Conservation (phyloP, 2,113 vertebrate species). For the Salvelinus sp. region DNA sequence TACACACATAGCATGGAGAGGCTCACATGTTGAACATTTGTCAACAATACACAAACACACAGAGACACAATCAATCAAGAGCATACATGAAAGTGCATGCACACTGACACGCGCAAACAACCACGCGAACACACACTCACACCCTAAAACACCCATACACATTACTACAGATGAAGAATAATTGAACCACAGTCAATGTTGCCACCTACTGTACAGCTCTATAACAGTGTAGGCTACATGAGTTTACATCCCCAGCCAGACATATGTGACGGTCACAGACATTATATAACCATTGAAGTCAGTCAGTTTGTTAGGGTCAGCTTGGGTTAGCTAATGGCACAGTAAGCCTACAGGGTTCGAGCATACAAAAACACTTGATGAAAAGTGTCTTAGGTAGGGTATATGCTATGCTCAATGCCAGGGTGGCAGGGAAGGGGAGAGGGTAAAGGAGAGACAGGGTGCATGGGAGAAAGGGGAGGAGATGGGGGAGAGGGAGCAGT, state of each 20-base stretch:
- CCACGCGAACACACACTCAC: background rate
- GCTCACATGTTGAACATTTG: background rate
- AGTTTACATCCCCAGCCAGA: conserved; percentile 21
- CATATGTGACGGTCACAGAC: background rate
- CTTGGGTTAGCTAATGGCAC: background rate
- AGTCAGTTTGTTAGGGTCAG: background rate
- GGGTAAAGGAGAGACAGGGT: conserved; percentile 59
- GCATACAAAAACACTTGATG: background rate
- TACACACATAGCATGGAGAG: background rate
- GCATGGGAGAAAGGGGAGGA: conserved; percentile 45
- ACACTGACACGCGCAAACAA: background rate
- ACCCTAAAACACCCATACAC: background rate
- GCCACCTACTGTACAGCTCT: conserved; percentile 62
- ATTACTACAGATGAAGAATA: background rate
- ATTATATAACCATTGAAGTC: background rate
- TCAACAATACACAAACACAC: background rate
- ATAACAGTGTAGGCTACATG: background rate
- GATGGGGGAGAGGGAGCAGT: background rate
- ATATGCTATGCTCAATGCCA: background rate
- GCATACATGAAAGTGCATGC: background rate
- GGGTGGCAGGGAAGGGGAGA: conserved; percentile 9
- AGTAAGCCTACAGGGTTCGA: background rate
- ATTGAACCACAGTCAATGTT: conserved; percentile 47
- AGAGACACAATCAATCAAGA: conserved; percentile 3
- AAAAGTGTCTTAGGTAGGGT: background rate